These are phyloP conservation scores for Gerris lacustris DNA, from an alignment of 2,888 invertebrate species.

Conservation along the genomic window DNA sequence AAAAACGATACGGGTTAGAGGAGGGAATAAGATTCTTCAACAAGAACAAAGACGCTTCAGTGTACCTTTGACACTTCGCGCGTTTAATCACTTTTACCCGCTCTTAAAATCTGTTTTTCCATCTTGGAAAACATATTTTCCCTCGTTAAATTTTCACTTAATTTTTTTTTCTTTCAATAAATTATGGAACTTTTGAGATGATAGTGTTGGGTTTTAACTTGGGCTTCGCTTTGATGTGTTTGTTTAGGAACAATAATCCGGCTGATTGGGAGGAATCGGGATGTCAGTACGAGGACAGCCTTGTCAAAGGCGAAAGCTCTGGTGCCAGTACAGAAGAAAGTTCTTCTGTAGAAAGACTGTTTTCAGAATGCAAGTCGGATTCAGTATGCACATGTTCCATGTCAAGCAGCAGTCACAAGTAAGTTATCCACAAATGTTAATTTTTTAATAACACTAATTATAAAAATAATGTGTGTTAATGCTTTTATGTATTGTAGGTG, in stretches of 20 bases:
- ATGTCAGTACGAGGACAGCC: slow-evolving; percentile 26
- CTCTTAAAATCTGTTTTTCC: too few relatives aligned
- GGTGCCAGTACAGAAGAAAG: slow-evolving; percentile 10
- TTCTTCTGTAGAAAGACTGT: slow-evolving; percentile 22
- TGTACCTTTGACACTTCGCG: too few relatives aligned
- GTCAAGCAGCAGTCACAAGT: slow-evolving; percentile 1
- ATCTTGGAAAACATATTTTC: too few relatives aligned
- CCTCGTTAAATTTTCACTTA: too few relatives aligned
- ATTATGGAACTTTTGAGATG: neutral
- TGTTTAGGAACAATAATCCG: neutral
- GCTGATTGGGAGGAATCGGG: slow-evolving; percentile 4
- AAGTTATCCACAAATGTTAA: neutral
- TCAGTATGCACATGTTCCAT: slow-evolving; percentile 33
- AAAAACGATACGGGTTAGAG: too few relatives aligned
- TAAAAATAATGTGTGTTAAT: too few relatives aligned
- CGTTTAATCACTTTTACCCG: too few relatives aligned
- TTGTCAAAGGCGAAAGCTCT: slow-evolving; percentile 23
- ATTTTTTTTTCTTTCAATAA: neutral
- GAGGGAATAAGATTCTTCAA: too few relatives aligned
- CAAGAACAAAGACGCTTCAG: too few relatives aligned
- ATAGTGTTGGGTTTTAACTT: neutral
- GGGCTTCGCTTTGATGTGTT: neutral
- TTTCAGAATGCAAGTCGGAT: slow-evolving; percentile 32
- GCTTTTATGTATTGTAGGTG: too few relatives aligned
- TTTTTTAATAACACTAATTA: neutral